These are phyloP conservation scores for Craseonycteris thonglongyai DNA, from an alignment of 2,113 vertebrate genomes.

Conservation along the genomic window DNA sequence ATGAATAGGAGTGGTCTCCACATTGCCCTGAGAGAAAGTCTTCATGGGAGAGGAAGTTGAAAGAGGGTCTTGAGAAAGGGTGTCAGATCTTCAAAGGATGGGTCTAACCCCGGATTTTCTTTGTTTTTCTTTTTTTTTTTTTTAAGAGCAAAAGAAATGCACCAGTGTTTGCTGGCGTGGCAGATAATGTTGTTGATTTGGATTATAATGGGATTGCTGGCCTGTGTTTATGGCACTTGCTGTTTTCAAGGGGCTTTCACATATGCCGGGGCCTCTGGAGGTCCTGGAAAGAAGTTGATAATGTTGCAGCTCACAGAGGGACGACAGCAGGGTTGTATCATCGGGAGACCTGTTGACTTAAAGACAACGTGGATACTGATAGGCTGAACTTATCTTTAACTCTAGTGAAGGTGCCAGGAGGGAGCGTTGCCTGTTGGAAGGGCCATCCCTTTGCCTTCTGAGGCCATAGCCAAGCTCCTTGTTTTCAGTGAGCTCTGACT, in stretches of 20 bases:
- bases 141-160: neutral
- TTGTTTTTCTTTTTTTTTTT: neutral
- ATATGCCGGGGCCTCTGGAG: neutral
- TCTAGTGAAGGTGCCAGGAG: neutral
- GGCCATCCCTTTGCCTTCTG: constrained; percentile 24
- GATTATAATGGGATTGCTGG: neutral
- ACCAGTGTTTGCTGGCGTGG: neutral
- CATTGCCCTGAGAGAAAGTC: constrained; percentile 16
- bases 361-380: neutral
- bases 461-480: constrained; percentile 37
- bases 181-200: neutral
- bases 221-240: neutral
- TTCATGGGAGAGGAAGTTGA: constrained; percentile 36
- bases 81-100: constrained; percentile 37
- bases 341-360: constrained; percentile 42
- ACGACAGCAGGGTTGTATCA: constrained; percentile 42
- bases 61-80: constrained; percentile 36
- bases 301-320: neutral
- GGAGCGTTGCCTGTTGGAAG: constrained; percentile 5
- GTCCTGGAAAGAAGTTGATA: neutral
- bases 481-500: constrained; percentile 58
- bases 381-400: constrained; percentile 46
- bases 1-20: constrained; percentile 44
- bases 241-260: neutral
- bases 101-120: neutral